Base-by-base conservation (phyloP, 1,140 invertebrate genomes). In the Heliconius melpomene region DNA sequence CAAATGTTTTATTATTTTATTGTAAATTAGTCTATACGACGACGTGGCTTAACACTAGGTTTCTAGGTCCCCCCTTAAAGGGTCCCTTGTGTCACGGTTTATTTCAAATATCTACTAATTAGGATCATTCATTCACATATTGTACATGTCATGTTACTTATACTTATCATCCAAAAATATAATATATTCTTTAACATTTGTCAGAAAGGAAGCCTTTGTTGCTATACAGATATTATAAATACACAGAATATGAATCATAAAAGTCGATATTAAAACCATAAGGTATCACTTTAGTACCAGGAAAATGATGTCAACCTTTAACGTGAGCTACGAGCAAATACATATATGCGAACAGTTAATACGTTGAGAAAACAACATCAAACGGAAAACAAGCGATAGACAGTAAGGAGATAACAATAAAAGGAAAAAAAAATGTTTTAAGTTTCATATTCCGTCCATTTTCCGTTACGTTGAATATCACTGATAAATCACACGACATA, bases 341-440 rank as follows among this genome's bases (percentile, higher is more conserved):
- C n/a, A 73, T 77, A 57, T 66, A 78, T 75, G 60, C 26, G 81
- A 77, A 80, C 52, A 70, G 26, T 80, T 75, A 84, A 79, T 82
- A 77, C 76, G 70, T 78, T 71, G 76, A 60, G 74, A 79, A 83
- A 82, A 84, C 60, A 80, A 87, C 80, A 82, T 81, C 79, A 81
- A 86, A 85, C 60, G 74, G 76, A 60, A 81, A 85, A 78, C 46
- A 72, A 80, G 54, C 73, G 78, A 79, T 70, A 82, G 66, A 81
- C 60, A 72, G 74, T 75, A 78, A 82, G 74, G 78, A 80, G 82
- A 88, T 82, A 84, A 88, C 80, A 87, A 87, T 86, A 85, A 86
- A 83, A 79, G 29, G 46, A 78, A 83, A 83, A 75, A n/a, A 78
- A 75, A 78, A 82, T 23, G 32, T 76, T 79, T 77, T 80, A 74